These are phyloP conservation scores for Macrotrachela quadricornifera DNA, from an alignment of 1,140 invertebrate species.

Conservation along the genomic window DNA sequence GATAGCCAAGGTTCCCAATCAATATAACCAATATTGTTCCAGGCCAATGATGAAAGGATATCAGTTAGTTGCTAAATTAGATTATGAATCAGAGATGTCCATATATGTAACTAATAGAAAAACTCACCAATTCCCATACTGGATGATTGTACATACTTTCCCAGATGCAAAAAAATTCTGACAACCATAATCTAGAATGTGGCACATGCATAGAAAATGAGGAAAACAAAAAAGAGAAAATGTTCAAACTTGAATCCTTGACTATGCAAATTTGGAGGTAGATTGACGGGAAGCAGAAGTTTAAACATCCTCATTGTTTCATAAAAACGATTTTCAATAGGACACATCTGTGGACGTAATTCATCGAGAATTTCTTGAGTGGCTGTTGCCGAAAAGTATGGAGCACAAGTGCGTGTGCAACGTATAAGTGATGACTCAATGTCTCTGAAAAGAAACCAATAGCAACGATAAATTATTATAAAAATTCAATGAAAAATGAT, in stretches of 20 bases:
- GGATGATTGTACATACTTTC: slow-evolving; percentile 46
- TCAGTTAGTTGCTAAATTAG: slow-evolving; percentile 42
- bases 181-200: slow-evolving; percentile 48
- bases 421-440: not conserved
- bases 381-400: slow-evolving; percentile 49
- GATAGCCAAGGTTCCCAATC: slow-evolving; percentile 64
- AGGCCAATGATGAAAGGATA: slow-evolving; percentile 48
- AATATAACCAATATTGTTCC: slow-evolving; percentile 54
- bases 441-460: slow-evolving; percentile 10
- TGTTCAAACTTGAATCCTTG: slow-evolving; percentile 3
- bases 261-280: slow-evolving; percentile 37
- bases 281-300: slow-evolving; percentile 50
- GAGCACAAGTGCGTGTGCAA: slow-evolving; percentile 14
- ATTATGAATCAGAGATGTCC: slow-evolving; percentile 9
- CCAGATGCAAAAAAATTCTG: slow-evolving; percentile 56
- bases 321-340: slow-evolving; percentile 39
- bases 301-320: slow-evolving; percentile 42
- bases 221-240: not conserved
- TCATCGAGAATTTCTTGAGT: slow-evolving; percentile 70
- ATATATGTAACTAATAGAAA: slow-evolving; percentile 6
- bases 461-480: not conserved
- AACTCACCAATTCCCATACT: slow-evolving; percentile 45
- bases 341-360: slow-evolving; percentile 50
- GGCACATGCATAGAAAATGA: not conserved
- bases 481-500: not conserved